phyloP scores from a whole-genome alignment of 2,113 vertebrate genomes.

The Lophius piscatorius region DNA sequence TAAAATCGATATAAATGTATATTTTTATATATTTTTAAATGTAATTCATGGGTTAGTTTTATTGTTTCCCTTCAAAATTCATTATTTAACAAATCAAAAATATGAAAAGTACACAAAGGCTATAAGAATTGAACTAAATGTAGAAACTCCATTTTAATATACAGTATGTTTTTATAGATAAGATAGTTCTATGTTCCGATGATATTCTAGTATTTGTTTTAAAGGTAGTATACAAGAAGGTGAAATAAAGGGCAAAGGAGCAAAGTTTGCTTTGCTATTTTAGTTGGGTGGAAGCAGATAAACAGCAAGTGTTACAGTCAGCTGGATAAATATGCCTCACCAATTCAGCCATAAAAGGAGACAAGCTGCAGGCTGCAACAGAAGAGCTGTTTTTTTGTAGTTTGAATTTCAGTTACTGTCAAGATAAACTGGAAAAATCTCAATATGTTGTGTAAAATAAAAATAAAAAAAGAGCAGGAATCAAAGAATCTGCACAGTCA shows the following conservation, averaged over 20 bases:
- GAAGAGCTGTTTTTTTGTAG: constrained; percentile 1
- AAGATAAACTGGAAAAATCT: not conserved
- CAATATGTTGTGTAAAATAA: not conserved
- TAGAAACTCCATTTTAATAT: too few relatives aligned
- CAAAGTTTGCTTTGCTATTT: constrained; percentile 17
- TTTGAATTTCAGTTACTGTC: not conserved
- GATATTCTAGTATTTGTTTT: not conserved
- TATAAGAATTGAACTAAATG: too few relatives aligned
- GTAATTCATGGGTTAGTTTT: too few relatives aligned
- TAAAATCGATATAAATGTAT: too few relatives aligned
- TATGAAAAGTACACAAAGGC: too few relatives aligned
- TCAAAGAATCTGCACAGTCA: not conserved
- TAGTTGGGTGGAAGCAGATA: constrained; percentile 26
- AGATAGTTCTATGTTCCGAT: not conserved
- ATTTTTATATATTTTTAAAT: too few relatives aligned
- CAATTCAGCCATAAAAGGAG: constrained; percentile 69
- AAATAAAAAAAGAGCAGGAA: not conserved
- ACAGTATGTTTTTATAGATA: not conserved
- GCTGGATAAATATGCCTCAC: constrained; percentile 79
- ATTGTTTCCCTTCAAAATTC: not conserved
- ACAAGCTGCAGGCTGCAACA: constrained; percentile 41
- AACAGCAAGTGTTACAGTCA: constrained; percentile 71
- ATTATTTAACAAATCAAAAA: not conserved
- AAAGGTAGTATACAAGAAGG: not conserved
- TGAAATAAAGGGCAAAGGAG: not conserved